These are phyloP conservation scores for Azorinus chamasolen DNA, from an alignment of 2,888 invertebrate genomes.

Conservation along the genomic window DNA sequence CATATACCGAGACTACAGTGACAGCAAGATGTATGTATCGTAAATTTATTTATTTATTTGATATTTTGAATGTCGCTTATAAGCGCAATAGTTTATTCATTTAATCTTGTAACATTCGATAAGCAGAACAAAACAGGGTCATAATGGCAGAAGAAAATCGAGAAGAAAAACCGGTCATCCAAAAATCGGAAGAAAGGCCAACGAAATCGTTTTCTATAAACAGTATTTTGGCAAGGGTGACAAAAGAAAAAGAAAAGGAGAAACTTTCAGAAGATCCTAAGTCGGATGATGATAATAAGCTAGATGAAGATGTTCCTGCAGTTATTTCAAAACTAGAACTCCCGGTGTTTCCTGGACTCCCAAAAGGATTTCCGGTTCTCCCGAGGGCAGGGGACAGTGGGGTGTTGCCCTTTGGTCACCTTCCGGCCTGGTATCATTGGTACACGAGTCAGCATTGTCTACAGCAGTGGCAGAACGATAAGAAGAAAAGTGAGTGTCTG, in stretches of 20 bases:
- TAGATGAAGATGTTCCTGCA: conserved; percentile 55
- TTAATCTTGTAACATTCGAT: background rate
- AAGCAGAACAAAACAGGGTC: background rate
- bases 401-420: conserved; percentile 51
- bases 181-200: conserved; percentile 16
- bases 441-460: conserved; percentile 69
- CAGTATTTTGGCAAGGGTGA: conserved; percentile 74
- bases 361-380: conserved; percentile 32
- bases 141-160: conserved; percentile 8
- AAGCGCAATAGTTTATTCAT: background rate
- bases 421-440: conserved; percentile 73
- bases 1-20: no score
- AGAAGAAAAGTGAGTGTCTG: conserved; percentile 38
- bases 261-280: conserved; percentile 24
- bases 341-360: conserved; percentile 44
- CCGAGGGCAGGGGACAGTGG: conserved; percentile 37
- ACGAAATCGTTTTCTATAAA: conserved; percentile 78
- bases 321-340: conserved; percentile 67
- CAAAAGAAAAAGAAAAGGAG: conserved; percentile 53
- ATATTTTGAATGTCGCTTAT: background rate
- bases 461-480: conserved; percentile 54
- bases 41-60: no score
- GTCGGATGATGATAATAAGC: conserved; percentile 36
- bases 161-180: background rate
- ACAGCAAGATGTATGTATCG: no score